Evolutionary conservation across 2,888 invertebrate species (phyloP).

Genomic region (Thymelicus lineola): DNA sequence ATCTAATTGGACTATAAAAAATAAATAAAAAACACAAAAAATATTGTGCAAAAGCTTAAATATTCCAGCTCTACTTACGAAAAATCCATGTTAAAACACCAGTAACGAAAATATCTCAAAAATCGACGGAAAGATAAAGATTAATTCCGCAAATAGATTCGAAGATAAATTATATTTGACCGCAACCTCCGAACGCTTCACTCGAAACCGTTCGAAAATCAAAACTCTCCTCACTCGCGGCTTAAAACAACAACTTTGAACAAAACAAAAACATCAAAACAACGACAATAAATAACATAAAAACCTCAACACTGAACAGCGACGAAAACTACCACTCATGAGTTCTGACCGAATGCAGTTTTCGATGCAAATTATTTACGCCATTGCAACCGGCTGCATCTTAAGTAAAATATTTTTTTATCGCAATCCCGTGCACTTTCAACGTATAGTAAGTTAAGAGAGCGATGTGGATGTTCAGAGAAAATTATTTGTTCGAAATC

Average conservation of each 20-base stretch:
- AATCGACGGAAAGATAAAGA: background rate
- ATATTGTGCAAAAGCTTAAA: conserved; percentile 5
- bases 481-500: conserved; percentile 70
- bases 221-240: conserved; percentile 58
- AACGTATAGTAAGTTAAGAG: conserved; percentile 1
- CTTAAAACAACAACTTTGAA: conserved; percentile 48
- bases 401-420: conserved; percentile 12
- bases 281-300: conserved; percentile 57
- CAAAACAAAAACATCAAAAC: conserved; percentile 53
- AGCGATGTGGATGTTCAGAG: conserved; percentile 40
- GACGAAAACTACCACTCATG: conserved; percentile 76
- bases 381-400: conserved; percentile 71
- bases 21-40: background rate
- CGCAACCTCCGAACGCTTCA: background rate
- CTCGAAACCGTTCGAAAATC: conserved; percentile 26
- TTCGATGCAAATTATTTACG: conserved; percentile 81
- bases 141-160: background rate
- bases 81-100: conserved; percentile 13
- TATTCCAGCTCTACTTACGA: conserved; percentile 47
- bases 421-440: background rate
- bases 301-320: conserved; percentile 73
- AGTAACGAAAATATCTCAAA: background rate
- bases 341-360: conserved; percentile 72
- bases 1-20: background rate
- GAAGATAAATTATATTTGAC: background rate